phyloP scores from a whole-genome alignment of 2,113 vertebrate species.

The Prionailurus viverrinus region DNA sequence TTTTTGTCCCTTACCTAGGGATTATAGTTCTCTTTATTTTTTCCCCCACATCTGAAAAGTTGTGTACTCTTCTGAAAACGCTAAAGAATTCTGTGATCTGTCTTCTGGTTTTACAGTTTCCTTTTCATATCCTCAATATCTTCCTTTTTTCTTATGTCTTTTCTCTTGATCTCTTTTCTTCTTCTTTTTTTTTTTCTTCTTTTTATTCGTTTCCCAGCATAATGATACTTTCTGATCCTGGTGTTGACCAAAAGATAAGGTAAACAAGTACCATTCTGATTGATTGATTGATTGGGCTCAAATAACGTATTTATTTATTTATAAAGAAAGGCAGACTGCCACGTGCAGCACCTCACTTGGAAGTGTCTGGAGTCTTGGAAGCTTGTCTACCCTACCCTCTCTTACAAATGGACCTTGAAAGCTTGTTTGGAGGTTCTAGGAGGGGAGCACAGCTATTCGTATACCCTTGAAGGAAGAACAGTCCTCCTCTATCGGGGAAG shows the following conservation, averaged over 20 bases:
- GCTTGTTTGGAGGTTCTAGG: too few species aligned
- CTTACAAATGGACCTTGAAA: too few species aligned
- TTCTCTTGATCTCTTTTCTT: not conserved
- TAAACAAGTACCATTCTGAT: not conserved
- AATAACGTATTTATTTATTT: not conserved
- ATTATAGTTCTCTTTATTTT: not conserved
- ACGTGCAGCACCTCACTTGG: too few species aligned
- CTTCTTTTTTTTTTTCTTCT: not conserved
- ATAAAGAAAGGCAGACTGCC: too few species aligned
- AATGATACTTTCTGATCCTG: not conserved
- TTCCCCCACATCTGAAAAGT: not conserved
- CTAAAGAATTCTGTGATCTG: not conserved
- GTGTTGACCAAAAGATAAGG: not conserved
- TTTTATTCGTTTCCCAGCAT: not conserved
- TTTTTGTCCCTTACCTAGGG: not conserved
- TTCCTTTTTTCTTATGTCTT: not conserved
- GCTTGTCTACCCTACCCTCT: too few species aligned
- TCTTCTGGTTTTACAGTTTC: not conserved
- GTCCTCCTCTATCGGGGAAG: too few species aligned
- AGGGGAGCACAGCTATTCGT: too few species aligned
- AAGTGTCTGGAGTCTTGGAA: too few species aligned
- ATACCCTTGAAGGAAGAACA: too few species aligned
- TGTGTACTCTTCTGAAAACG: not conserved
- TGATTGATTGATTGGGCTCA: not conserved
- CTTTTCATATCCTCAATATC: not conserved